These are phyloP conservation scores for Onthophagus sagittarius DNA, from an alignment of 2,888 invertebrate species.

Conservation along the genomic window DNA sequence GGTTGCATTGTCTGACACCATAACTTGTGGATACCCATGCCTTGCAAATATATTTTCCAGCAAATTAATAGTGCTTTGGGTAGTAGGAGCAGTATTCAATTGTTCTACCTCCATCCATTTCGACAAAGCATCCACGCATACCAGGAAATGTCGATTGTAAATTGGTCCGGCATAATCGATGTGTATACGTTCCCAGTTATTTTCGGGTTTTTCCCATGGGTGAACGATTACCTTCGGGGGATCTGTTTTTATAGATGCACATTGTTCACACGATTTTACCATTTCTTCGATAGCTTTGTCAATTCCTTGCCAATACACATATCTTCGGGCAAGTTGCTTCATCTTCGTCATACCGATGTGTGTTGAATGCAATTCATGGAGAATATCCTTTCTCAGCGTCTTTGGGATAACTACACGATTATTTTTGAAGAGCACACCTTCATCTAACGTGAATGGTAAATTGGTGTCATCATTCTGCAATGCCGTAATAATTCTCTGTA, in stretches of 20 bases:
- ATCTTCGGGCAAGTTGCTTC: too few relatives aligned
- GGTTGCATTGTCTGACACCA: conserved; percentile 33
- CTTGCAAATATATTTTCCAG: conserved; percentile 29
- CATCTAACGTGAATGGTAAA: too few relatives aligned
- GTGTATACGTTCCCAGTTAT: conserved; percentile 33
- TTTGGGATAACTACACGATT: too few relatives aligned
- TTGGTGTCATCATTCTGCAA: too few relatives aligned
- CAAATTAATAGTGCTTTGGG: conserved; percentile 25
- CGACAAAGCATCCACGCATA: conserved; percentile 32
- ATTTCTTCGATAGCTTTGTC: conserved; percentile 22
- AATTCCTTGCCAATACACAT: too few relatives aligned
- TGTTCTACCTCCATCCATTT: conserved; percentile 33
- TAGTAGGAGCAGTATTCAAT: conserved; percentile 25
- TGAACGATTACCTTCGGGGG: conserved; percentile 32
- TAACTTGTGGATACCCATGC: conserved; percentile 29
- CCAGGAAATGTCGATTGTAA: conserved; percentile 25
- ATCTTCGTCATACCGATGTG: too few relatives aligned
- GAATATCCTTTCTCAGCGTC: too few relatives aligned
- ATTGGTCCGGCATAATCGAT: conserved; percentile 34
- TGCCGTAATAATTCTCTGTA: too few relatives aligned
- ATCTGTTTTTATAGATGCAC: conserved; percentile 29
- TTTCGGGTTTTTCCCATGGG: conserved; percentile 30
- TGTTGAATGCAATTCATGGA: too few relatives aligned
- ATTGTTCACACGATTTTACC: conserved; percentile 28
- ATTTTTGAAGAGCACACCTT: too few relatives aligned